Evolutionary conservation across 2,888 invertebrate genomes (phyloP).

Genomic region (Megaustenia siamemsis): DNA sequence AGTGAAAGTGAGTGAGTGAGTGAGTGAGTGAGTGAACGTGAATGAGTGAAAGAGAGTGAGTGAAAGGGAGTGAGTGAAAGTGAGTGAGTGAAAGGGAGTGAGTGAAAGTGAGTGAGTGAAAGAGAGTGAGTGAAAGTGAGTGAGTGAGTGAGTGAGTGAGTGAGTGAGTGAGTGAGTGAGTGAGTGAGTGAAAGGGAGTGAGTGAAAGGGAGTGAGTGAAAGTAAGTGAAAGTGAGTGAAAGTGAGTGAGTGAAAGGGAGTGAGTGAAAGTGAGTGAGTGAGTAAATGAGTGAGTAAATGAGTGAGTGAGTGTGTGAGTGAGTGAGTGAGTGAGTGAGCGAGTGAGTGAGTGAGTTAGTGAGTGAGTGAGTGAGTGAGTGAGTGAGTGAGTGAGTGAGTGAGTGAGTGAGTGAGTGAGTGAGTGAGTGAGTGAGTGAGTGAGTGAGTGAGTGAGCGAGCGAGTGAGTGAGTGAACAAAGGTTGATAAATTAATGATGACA

Average conservation of each 20-base stretch:
- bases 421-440: neutral
- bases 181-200: neutral
- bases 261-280: too few relatives aligned
- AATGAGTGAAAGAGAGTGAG: too few relatives aligned
- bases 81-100: conserved; percentile 1
- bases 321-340: neutral
- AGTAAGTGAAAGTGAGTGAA: neutral
- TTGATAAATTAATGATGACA: too few relatives aligned
- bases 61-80: neutral
- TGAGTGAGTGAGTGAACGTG: too few relatives aligned
- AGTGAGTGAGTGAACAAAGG: neutral
- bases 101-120: conserved; percentile 4
- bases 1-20: too few relatives aligned
- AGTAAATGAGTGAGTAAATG: too few relatives aligned
- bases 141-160: neutral
- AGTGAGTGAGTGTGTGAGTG: too few relatives aligned
- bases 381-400: neutral
- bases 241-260: neutral
- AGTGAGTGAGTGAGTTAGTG: neutral
- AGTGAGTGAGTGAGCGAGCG: neutral
- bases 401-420: conserved; percentile 3
- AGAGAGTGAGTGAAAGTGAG: neutral
- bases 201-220: neutral
- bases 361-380: neutral
- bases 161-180: neutral